These are phyloP conservation scores for Pseudorhombus dupliciocellatus DNA, from an alignment of 2,113 vertebrate species.

Conservation along the genomic window DNA sequence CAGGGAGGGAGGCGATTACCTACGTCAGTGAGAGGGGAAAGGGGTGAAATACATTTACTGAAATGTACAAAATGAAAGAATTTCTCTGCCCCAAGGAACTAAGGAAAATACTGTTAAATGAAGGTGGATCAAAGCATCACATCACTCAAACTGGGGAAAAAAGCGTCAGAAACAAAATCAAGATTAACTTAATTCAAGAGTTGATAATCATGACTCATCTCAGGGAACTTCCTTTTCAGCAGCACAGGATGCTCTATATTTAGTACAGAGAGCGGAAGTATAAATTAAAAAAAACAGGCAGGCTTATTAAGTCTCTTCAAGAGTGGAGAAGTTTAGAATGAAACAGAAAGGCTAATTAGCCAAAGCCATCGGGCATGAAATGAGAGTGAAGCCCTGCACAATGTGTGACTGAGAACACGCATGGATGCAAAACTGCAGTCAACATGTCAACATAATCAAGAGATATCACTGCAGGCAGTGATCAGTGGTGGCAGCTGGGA, in stretches of 20 bases:
- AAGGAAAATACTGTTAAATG: too few species aligned
- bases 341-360: constrained; percentile 63
- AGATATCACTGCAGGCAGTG: constrained; percentile 16
- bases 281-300: constrained; percentile 51
- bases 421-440: constrained; percentile 37
- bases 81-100: too few species aligned
- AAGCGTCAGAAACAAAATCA: too few species aligned
- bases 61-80: too few species aligned
- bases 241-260: constrained; percentile 47
- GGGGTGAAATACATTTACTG: not conserved
- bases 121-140: too few species aligned
- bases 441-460: constrained; percentile 48
- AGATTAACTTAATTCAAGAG: constrained; percentile 22
- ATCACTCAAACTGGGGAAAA: too few species aligned
- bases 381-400: constrained; percentile 42
- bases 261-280: constrained; percentile 45
- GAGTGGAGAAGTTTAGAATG: constrained; percentile 55
- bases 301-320: constrained; percentile 55
- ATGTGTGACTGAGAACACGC: constrained; percentile 37
- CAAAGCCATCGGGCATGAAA: constrained; percentile 52
- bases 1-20: not conserved
- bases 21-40: not conserved
- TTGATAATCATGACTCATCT: constrained; percentile 42
- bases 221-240: constrained; percentile 28
- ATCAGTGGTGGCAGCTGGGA: constrained; percentile 19